Conservation (phyloP, 2,113 vertebrate genomes). For the Penelope pileata region DNA sequence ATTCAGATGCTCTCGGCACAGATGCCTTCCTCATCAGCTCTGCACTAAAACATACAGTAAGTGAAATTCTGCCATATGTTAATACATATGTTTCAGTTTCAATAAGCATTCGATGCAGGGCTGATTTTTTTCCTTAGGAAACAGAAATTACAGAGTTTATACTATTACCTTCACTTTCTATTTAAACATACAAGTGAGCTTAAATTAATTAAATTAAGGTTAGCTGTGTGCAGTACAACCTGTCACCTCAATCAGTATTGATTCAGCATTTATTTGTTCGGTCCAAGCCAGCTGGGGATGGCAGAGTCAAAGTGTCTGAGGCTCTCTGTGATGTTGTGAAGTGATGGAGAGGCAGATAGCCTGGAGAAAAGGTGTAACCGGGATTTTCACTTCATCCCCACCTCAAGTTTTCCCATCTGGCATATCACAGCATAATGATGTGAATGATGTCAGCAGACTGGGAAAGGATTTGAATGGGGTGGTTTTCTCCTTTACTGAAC, state of each 20-base stretch:
- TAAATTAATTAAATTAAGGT: constrained; percentile 64
- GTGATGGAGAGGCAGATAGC: constrained; percentile 62
- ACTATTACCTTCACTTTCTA: constrained; percentile 36
- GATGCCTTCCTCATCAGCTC: constrained; percentile 77
- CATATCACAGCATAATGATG: constrained; percentile 67
- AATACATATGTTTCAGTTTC: constrained; percentile 81
- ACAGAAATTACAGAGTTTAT: constrained; percentile 53
- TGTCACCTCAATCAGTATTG: constrained; percentile 35
- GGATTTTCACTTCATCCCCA: constrained; percentile 68
- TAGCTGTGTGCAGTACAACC: constrained; percentile 31
- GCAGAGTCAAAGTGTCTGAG: constrained; percentile 60
- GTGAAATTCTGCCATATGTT: constrained; percentile 81
- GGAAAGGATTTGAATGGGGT: constrained; percentile 38
- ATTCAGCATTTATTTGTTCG: constrained; percentile 38
- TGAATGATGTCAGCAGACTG: constrained; percentile 65
- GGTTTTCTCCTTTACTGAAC: constrained; percentile 41
- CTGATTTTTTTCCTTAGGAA: constrained; percentile 29
- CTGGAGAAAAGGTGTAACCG: constrained; percentile 45
- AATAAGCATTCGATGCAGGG: constrained; percentile 77
- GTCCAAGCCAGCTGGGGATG: constrained; percentile 35
- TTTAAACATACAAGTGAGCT: constrained; percentile 60
- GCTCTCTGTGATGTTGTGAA: constrained; percentile 60
- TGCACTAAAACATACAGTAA: constrained; percentile 76
- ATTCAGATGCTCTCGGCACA: constrained; percentile 70
- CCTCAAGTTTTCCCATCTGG: constrained; percentile 72